Percentiles rank a stretch among this genome's conserved stretches.
Evolutionary conservation across 1,140 invertebrate genomes (phyloP).

Genomic region (Macrobrachium rosenbergii): DNA sequence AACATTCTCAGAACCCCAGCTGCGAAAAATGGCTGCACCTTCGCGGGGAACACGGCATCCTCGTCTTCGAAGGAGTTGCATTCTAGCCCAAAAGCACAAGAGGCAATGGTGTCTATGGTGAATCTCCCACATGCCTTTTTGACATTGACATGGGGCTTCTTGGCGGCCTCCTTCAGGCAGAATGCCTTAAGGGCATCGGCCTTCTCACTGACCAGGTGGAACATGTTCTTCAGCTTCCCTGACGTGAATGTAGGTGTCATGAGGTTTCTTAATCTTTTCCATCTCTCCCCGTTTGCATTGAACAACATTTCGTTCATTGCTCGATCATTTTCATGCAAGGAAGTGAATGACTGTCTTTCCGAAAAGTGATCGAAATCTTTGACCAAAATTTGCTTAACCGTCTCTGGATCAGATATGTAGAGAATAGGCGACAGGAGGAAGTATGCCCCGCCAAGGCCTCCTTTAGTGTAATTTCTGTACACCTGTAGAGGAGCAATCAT

Average conservation of each 20-base stretch:
- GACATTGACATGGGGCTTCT: slow-evolving; percentile 41
- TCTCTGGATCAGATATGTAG: background rate
- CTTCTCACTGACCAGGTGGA: slow-evolving; percentile 28
- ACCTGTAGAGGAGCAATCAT: background rate
- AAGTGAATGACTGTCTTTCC: background rate
- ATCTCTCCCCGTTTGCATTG: slow-evolving; percentile 35
- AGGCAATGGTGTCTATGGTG: slow-evolving; percentile 73
- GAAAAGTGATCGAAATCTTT: slow-evolving; percentile 31
- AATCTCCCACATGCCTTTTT: slow-evolving; percentile 68
- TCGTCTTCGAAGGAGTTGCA: slow-evolving; percentile 60
- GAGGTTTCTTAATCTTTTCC: slow-evolving; percentile 55
- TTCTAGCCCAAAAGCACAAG: slow-evolving; percentile 72
- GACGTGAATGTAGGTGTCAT: slow-evolving; percentile 66
- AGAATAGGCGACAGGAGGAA: background rate
- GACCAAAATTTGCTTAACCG: background rate
- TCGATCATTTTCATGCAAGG: background rate
- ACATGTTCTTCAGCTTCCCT: slow-evolving; percentile 64
- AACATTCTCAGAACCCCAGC: background rate
- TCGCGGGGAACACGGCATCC: slow-evolving; percentile 61
- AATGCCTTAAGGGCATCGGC: slow-evolving; percentile 28
- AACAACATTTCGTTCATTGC: slow-evolving; percentile 29
- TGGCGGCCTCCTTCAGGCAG: slow-evolving; percentile 41
- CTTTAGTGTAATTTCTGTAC: background rate
- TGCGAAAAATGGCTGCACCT: slow-evolving; percentile 45
- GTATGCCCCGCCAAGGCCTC: background rate